Conservation (phyloP, 2,888 invertebrate species). For the Lithosia quadra region DNA sequence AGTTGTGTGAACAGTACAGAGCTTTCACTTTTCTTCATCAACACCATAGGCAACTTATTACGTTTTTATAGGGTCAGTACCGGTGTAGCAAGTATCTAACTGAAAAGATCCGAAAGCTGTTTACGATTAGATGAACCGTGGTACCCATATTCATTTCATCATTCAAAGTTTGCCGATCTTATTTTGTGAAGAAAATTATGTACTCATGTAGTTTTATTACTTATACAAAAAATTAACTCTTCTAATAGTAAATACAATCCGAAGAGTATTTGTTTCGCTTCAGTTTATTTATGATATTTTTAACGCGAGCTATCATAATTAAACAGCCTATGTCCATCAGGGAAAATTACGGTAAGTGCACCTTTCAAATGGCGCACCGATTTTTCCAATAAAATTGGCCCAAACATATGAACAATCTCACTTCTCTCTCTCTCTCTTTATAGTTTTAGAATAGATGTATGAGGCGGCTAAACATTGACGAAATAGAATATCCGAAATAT, state of each 20-base stretch:
- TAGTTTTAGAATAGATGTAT: slow-evolving; percentile 13
- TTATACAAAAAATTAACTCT: too few relatives aligned
- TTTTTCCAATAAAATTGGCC: too few relatives aligned
- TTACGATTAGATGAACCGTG: too few relatives aligned
- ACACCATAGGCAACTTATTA: background rate
- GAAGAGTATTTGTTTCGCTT: too few relatives aligned
- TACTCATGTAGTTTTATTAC: background rate
- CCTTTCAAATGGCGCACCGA: too few relatives aligned
- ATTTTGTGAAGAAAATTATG: background rate
- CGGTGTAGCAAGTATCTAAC: background rate
- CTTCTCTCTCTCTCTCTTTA: too few relatives aligned
- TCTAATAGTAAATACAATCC: too few relatives aligned
- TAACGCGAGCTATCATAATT: too few relatives aligned
- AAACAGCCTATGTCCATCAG: too few relatives aligned
- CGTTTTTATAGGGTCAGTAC: background rate
- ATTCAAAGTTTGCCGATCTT: background rate
- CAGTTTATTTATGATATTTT: too few relatives aligned
- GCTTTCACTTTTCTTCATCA: background rate
- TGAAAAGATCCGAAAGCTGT: background rate
- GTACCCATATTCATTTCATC: background rate
- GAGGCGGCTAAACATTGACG: slow-evolving; percentile 59
- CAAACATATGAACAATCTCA: too few relatives aligned
- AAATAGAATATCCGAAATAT: slow-evolving; percentile 58
- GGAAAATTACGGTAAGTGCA: too few relatives aligned
- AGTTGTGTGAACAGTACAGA: background rate